Evolutionary conservation across 1,140 invertebrate genomes (phyloP).

Genomic region (Zaprionus lachaisei): DNA sequence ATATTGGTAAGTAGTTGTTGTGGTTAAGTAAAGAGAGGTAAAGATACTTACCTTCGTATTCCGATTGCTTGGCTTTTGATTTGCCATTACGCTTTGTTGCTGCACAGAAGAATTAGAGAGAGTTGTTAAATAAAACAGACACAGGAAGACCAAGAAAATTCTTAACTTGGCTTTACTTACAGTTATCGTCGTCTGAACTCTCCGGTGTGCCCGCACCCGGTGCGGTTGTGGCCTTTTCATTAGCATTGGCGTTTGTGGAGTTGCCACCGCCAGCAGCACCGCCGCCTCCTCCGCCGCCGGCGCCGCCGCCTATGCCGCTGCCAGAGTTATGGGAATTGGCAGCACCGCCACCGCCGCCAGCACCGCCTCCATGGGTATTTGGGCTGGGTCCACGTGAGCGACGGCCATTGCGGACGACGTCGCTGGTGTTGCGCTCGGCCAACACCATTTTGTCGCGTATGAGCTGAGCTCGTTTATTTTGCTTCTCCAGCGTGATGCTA

Average conservation of each 20-base stretch:
- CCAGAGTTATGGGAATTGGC: slow-evolving; percentile 34
- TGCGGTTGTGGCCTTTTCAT: slow-evolving; percentile 58
- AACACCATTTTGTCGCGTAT: slow-evolving; percentile 90
- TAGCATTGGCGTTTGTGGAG: slow-evolving; percentile 35
- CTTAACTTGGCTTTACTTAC: slow-evolving; percentile 84
- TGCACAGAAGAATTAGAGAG: slow-evolving; percentile 16
- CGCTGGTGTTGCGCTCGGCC: slow-evolving; percentile 92
- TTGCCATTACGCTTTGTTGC: slow-evolving; percentile 83
- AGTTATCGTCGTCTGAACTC: slow-evolving; percentile 92
- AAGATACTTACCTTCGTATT: slow-evolving; percentile 78
- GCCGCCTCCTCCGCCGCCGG: slow-evolving; percentile 25
- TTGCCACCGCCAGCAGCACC: slow-evolving; percentile 36
- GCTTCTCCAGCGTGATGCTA: slow-evolving; percentile 74
- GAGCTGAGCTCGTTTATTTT: slow-evolving; percentile 80
- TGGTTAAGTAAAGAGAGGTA: background rate
- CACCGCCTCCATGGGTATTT: slow-evolving; percentile 89
- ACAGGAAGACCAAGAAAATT: background rate
- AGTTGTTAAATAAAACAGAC: background rate
- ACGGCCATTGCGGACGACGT: slow-evolving; percentile 92
- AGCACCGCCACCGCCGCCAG: slow-evolving; percentile 38
- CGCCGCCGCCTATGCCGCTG: slow-evolving; percentile 73
- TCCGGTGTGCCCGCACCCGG: slow-evolving; percentile 86
- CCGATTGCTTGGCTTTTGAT: slow-evolving; percentile 80
- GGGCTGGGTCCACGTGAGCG: slow-evolving; percentile 95
- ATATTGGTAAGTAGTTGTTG: background rate